phyloP scores from a whole-genome alignment of 1,140 invertebrate species.

The Acromyrmex charruanus region DNA sequence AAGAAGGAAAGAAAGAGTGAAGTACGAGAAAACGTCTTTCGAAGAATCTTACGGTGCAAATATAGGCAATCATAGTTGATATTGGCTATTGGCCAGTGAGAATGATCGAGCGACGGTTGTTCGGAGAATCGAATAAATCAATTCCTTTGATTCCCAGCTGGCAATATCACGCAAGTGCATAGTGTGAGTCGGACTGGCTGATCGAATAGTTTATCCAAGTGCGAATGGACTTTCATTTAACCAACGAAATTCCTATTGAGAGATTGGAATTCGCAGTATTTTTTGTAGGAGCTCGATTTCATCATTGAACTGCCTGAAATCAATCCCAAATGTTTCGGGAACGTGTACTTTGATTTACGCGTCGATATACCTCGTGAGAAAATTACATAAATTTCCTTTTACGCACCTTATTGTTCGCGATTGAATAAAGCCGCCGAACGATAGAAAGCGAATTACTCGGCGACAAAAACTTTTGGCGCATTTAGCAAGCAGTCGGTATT shows the following conservation, averaged over 20 bases:
- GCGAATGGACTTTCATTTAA: constrained; percentile 19
- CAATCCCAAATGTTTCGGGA: constrained; percentile 10
- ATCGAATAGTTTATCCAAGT: constrained; percentile 32
- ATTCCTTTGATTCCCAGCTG: constrained; percentile 52
- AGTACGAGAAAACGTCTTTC: background rate
- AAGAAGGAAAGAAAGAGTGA: background rate
- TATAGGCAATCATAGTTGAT: background rate
- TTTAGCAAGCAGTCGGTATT: background rate
- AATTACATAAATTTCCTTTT: background rate
- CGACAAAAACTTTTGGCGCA: constrained; percentile 1
- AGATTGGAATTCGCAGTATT: constrained; percentile 18
- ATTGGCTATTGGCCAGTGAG: constrained; percentile 24
- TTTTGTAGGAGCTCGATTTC: background rate
- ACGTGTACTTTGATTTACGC: background rate
- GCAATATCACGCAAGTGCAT: constrained; percentile 11
- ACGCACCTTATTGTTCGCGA: background rate
- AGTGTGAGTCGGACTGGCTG: background rate
- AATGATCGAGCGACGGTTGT: constrained; percentile 37
- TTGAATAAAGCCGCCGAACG: background rate
- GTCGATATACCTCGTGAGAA: background rate
- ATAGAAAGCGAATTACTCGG: background rate
- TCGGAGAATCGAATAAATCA: constrained; percentile 52
- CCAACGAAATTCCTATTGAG: background rate
- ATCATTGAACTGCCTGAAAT: background rate
- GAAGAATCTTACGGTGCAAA: constrained; percentile 20